Conservation (phyloP, 2,888 invertebrate species). For the Caenorhabditis japonica region DNA sequence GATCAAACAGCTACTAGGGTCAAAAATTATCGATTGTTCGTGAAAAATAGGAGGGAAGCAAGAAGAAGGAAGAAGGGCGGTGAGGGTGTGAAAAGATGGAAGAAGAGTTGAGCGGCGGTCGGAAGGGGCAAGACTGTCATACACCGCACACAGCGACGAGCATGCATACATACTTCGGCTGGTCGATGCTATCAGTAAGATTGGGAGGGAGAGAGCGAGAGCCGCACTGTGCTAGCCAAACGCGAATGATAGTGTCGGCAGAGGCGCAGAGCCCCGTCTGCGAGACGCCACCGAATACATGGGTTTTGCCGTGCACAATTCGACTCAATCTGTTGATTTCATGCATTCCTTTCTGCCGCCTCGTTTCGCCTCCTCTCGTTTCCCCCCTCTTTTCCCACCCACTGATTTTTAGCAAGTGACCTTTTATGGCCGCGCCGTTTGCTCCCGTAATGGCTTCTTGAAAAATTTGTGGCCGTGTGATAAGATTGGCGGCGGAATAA, state of each 20-base stretch:
- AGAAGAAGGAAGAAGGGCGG: constrained; percentile 11
- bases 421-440: constrained; percentile 45
- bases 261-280: constrained; percentile 49
- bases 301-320: constrained; percentile 19
- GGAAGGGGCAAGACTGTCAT: constrained; percentile 40
- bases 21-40: constrained; percentile 23
- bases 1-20: constrained; percentile 30
- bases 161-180: constrained; percentile 36
- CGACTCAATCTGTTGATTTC: constrained; percentile 22
- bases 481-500: constrained; percentile 1
- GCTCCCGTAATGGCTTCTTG: constrained; percentile 38
- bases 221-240: too few relatives aligned
- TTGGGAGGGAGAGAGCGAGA: constrained; percentile 16
- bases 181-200: constrained; percentile 38
- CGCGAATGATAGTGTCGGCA: constrained; percentile 25
- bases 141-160: constrained; percentile 27
- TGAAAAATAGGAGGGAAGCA: constrained; percentile 11
- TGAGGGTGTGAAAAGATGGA: constrained; percentile 22
- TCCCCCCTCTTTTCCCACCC: constrained; percentile 6
- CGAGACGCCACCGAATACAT: constrained; percentile 47
- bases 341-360: constrained; percentile 40
- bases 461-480: constrained; percentile 11
- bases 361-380: too few relatives aligned
- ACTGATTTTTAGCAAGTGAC: constrained; percentile 24
- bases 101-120: constrained; percentile 37